phyloP scores from a whole-genome alignment of 35 echinoderm and acorn worm species.

The Patiria miniata region DNA sequence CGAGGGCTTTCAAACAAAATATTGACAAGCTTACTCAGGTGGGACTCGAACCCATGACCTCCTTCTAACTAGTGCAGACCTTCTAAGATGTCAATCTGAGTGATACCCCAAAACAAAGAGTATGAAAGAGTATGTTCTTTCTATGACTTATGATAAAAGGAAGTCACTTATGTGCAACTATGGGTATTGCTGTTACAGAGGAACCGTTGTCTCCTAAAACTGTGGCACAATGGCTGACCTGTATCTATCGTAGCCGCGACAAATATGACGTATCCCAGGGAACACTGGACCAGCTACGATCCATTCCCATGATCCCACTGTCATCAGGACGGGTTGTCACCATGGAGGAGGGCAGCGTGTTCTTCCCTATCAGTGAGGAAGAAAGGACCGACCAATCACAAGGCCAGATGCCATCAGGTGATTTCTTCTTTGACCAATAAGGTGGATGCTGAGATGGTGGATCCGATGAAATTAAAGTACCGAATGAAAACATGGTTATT shows the following conservation, averaged over 20 bases:
- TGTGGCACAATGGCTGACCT: constrained; percentile 58
- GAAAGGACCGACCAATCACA: constrained; percentile 25
- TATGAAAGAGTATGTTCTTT: no score
- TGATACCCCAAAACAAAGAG: no score
- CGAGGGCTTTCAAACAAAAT: no score
- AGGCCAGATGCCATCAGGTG: constrained; percentile 33
- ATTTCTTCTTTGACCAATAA: constrained; percentile 13
- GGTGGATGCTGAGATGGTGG: no score
- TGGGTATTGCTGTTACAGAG: constrained; percentile 23
- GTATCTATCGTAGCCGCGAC: constrained; percentile 43
- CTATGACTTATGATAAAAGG: no score
- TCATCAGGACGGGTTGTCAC: constrained; percentile 20
- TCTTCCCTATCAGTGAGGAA: constrained; percentile 47
- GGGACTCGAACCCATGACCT: no score
- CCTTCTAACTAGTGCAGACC: no score
- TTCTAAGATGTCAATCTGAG: no score
- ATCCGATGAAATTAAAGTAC: neutral
- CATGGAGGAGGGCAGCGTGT: constrained; percentile 30
- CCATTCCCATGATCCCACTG: constrained; percentile 59
- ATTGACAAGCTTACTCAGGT: no score
- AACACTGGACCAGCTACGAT: constrained; percentile 10
- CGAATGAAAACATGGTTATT: neutral
- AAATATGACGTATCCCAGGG: constrained; percentile 40
- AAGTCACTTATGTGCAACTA: no score
- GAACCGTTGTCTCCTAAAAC: constrained; percentile 2